Conservation (phyloP, 92 coral and sea anemone species). For the Palythoa grandiflora region DNA sequence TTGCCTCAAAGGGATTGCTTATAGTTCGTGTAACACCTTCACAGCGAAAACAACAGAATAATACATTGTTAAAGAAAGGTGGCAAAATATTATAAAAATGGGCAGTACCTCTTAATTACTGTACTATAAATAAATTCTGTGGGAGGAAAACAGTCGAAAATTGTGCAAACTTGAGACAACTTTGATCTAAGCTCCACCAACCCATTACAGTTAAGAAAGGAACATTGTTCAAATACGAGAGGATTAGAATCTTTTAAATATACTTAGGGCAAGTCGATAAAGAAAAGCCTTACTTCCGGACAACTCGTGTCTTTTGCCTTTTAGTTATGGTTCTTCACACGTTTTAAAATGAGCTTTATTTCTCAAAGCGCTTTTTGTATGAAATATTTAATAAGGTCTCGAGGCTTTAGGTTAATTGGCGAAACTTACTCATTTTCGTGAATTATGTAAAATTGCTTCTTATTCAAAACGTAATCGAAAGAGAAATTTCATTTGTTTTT, state of each 20-base stretch:
- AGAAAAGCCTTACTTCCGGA: not conserved
- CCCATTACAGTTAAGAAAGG: not conserved
- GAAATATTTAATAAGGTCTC: slow-evolving; percentile 32
- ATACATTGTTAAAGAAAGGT: slow-evolving; percentile 13
- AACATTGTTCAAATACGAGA: not conserved
- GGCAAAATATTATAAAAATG: slow-evolving; percentile 29
- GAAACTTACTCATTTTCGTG: slow-evolving; percentile 31
- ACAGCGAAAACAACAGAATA: slow-evolving; percentile 22
- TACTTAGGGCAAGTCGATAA: slow-evolving; percentile 1
- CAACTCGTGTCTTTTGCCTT: not conserved
- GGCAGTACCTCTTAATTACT: slow-evolving; percentile 37
- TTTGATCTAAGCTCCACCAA: not conserved
- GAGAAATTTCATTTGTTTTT: slow-evolving; percentile 41
- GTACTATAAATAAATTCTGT: slow-evolving; percentile 18
- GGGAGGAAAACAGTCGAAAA: slow-evolving; percentile 10
- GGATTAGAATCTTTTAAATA: not conserved
- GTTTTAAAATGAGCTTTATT: slow-evolving; percentile 1
- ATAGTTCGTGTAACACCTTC: slow-evolving; percentile 28
- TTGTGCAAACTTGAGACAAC: not conserved
- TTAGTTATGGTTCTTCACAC: slow-evolving; percentile 6
- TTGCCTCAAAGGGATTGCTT: slow-evolving; percentile 14
- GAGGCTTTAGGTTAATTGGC: slow-evolving; percentile 23
- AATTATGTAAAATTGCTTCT: slow-evolving; percentile 43
- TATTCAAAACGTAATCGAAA: slow-evolving; percentile 42
- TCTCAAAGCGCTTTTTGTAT: slow-evolving; percentile 1